Evolutionary conservation across 2,888 invertebrate species (phyloP), one percentile per base, ranked within the genome.

Genomic region (Andrena trimmerana): DNA sequence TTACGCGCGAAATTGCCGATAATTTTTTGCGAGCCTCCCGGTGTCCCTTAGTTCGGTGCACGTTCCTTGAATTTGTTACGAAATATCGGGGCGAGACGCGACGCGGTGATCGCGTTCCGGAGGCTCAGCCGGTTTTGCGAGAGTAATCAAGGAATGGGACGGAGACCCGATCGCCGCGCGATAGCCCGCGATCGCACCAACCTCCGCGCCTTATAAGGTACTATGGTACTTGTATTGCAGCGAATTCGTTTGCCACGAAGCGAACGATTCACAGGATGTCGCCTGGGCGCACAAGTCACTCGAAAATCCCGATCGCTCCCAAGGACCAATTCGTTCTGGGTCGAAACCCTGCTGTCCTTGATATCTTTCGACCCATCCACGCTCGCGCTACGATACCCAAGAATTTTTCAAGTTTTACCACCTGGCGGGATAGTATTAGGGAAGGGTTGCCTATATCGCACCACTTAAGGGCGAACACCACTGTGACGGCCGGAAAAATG

Each of bases 161-260:
- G 65, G 24, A 10, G 65, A 42, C 42, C 24, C 65, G 65, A 36
- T 65, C 48, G 65, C 42, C 42, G 33, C 27, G 13, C 48, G 24
- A 65, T 63, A 65, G 77, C 72, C 48, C 6, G 20, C 50, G 16
- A 54, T 54, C 29, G 62, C 52, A 57, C 70, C 13, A 65, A 63
- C 33, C 31, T 57, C 20, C 78, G 48, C 63, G 48, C 62, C 78
- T 65, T 79, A 75, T 75, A 78, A 68, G 78, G 78, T 33, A 48
- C 54, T 62, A 74, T 16, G 42, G 42, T 42, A 16, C 42, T 42
- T 16, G 5, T 4, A 1, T 42, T 16, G 24, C 36, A 2, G 27
- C 29, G 57, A 57, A 57, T 77, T 48, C 63, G 48, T 54, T 66
- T 8, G 24, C 24, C 16, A 27, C 42, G 48, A 42, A 42, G 42